Evolutionary conservation across 1,140 invertebrate genomes (phyloP), one percentile per base, ranked within the genome.

Genomic region (Solenopsis invicta): DNA sequence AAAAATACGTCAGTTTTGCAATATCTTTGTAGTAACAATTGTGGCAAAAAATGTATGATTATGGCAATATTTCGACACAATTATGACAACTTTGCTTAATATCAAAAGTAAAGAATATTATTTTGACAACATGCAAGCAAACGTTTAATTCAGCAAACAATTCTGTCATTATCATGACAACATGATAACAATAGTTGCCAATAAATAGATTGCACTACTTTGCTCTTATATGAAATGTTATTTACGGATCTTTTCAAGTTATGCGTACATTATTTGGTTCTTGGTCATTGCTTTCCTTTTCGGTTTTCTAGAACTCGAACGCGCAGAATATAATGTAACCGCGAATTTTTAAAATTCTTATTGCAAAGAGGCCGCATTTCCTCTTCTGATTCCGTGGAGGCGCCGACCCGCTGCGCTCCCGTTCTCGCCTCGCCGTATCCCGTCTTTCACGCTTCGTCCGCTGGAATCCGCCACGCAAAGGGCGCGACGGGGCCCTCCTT

Each of bases 331-430:
- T 48, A 45, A 61, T 1, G 21, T 10, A 16, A 18, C 9, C 41
- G 21, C 37, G 16, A 6, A 41, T 16, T 62, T 24, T 80, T 67
- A 24, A 56, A 29, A 66, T 9, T 48, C 41, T 45, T 45, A 5
- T 45, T 61, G 18, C 52, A 13, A 5, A 5, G 13, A 41, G 13
- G 37, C 12, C 48, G 13, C 41, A 54, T 52, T 29, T 67, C 12
- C 24, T 52, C 37, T 41, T 13, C 13, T 1, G 34, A 41, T 80
- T 50, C 34, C 48, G 48, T 24, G 5, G 62, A 67, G 52, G 29
- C 76, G 76, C 61, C 76, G 52, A 67, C 76, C 45, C 29, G 76
- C 61, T 66, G 76, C 48, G 29, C 45, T 80, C 48, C 62, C 48
- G 48, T 82, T 61, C 41, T 74, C 21, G 21, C 64, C 18, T 71